Evolutionary conservation across 2,113 vertebrate genomes (phyloP).

Genomic region (Myrmecobius fasciatus): DNA sequence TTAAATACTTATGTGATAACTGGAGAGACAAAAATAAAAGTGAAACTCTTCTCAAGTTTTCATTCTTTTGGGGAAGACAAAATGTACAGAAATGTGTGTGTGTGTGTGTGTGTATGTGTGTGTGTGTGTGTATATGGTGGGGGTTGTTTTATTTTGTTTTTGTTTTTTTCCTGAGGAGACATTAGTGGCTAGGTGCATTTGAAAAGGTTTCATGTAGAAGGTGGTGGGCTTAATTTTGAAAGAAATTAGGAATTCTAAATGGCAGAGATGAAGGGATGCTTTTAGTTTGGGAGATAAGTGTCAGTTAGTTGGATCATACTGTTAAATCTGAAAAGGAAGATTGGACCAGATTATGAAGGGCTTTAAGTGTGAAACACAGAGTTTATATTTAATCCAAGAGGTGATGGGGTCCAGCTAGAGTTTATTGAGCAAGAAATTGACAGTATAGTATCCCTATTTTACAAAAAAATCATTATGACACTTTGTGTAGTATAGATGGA

Average conservation of each 20-base stretch:
- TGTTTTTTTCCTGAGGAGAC: background rate
- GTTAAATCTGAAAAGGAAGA: background rate
- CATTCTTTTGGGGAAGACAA: background rate
- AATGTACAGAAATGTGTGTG: background rate
- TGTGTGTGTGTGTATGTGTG: background rate
- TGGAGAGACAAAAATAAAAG: background rate
- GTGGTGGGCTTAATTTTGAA: background rate
- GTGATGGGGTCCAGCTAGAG: background rate
- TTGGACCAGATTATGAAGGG: background rate
- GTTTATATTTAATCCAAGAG: background rate
- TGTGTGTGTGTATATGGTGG: too few species aligned
- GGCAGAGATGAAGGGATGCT: background rate
- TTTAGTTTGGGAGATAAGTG: background rate
- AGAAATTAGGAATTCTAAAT: background rate
- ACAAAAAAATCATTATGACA: background rate
- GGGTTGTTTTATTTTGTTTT: background rate
- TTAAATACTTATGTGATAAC: background rate
- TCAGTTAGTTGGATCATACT: background rate
- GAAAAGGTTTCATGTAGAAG: background rate
- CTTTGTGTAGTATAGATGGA: background rate
- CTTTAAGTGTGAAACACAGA: background rate
- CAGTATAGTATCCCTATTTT: background rate
- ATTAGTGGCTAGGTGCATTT: background rate
- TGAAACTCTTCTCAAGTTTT: background rate
- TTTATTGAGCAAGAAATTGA: background rate